Evolutionary conservation across 2,797 vertebrate genomes (phyloP).

Genomic region (Orientallactaga sibirica): DNA sequence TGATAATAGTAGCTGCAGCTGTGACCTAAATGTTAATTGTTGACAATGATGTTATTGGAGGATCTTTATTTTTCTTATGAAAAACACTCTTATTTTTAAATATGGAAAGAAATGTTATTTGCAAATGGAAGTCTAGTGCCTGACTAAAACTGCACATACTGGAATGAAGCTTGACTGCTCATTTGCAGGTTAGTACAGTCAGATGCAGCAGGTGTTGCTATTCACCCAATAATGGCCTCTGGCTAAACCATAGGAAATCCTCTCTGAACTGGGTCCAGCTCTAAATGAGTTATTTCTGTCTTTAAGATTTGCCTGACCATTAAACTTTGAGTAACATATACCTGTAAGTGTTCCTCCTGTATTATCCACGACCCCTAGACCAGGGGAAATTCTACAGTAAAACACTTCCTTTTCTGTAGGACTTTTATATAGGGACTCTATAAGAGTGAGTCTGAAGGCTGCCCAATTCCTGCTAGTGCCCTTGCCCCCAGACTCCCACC

Average conservation of each 20-base stretch:
- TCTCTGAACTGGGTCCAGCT: background rate
- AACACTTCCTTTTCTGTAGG: slow-evolving; percentile 26
- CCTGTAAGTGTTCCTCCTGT: slow-evolving; percentile 43
- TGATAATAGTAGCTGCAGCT: background rate
- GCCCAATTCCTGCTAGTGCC: too few species aligned
- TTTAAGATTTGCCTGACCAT: slow-evolving; percentile 38
- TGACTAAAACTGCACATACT: background rate
- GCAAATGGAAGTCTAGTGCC: background rate
- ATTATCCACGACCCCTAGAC: slow-evolving; percentile 3
- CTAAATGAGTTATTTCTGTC: slow-evolving; percentile 31
- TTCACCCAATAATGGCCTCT: background rate
- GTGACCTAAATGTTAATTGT: background rate
- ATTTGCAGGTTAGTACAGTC: background rate
- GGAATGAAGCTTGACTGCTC: background rate
- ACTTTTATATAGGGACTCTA: background rate
- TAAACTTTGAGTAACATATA: slow-evolving; percentile 14
- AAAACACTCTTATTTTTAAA: background rate
- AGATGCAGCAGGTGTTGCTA: slow-evolving; percentile 54
- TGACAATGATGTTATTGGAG: background rate
- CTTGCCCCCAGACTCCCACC: too few species aligned
- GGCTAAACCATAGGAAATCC: background rate
- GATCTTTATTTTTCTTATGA: background rate
- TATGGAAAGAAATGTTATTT: slow-evolving; percentile 29
- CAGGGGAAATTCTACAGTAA: slow-evolving; percentile 28
- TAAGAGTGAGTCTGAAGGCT: too few species aligned